These are phyloP conservation scores for Galaxea fascicularis DNA, from an alignment of 92 coral and sea anemone genomes.

Conservation along the genomic window DNA sequence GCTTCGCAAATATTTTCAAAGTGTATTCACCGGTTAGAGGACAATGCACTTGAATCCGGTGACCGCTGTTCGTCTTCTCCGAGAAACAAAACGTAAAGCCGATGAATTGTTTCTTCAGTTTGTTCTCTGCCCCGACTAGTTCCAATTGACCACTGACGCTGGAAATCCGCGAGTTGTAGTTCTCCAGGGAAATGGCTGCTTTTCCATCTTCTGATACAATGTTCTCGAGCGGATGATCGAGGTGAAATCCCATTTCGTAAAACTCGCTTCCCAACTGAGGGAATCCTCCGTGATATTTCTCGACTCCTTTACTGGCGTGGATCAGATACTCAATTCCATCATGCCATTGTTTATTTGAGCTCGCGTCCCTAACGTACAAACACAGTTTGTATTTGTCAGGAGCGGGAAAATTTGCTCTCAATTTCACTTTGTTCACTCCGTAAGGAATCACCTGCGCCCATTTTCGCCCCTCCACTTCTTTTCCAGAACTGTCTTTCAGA, in stretches of 20 bases:
- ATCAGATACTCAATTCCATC: slow-evolving; percentile 62
- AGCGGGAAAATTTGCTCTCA: slow-evolving; percentile 76
- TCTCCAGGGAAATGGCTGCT: slow-evolving; percentile 51
- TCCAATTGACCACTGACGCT: slow-evolving; percentile 51
- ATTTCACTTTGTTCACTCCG: slow-evolving; percentile 72
- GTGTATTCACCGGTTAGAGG: slow-evolving; percentile 67
- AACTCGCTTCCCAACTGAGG: slow-evolving; percentile 65
- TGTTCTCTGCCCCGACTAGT: slow-evolving; percentile 15
- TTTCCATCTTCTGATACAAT: slow-evolving; percentile 61
- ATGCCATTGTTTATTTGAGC: slow-evolving; percentile 46
- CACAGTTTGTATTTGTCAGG: slow-evolving; percentile 72
- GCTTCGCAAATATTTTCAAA: slow-evolving; percentile 70
- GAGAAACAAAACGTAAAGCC: slow-evolving; percentile 51
- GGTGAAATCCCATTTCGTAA: slow-evolving; percentile 61
- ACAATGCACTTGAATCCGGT: slow-evolving; percentile 61
- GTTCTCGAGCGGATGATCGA: slow-evolving; percentile 70
- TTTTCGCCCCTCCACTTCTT: slow-evolving; percentile 53
- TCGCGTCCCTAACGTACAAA: slow-evolving; percentile 59
- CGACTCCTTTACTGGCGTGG: slow-evolving; percentile 58
- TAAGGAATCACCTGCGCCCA: slow-evolving; percentile 67
- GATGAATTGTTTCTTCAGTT: slow-evolving; percentile 23
- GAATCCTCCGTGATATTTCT: slow-evolving; percentile 62
- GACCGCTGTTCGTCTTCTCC: slow-evolving; percentile 48
- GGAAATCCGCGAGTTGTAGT: slow-evolving; percentile 53
- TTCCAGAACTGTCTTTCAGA: slow-evolving; percentile 58